These are phyloP conservation scores for Hipparchia semele DNA, from an alignment of 2,888 invertebrate genomes.

Conservation along the genomic window DNA sequence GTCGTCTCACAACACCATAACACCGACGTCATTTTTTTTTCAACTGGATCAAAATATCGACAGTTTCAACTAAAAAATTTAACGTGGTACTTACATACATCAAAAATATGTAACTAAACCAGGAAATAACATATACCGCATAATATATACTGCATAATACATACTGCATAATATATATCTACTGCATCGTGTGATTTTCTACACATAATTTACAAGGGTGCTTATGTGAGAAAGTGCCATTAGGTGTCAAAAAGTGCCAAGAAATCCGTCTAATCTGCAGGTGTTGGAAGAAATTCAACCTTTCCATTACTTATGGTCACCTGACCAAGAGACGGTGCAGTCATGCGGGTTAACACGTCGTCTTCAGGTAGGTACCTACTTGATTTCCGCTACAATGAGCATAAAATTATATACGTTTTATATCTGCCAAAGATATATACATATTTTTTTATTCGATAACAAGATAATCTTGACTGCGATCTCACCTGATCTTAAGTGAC, in stretches of 20 bases:
- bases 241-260: constrained; percentile 45
- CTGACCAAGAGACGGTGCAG: constrained; percentile 39
- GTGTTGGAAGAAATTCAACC: constrained; percentile 59
- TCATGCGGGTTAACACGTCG: constrained; percentile 30
- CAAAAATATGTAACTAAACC: too few species aligned
- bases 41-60: too few species aligned
- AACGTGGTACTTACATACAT: too few species aligned
- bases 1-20: too few species aligned
- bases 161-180: too few species aligned
- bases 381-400: constrained; percentile 34
- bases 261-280: constrained; percentile 51
- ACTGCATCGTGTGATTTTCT: too few species aligned
- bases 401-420: constrained; percentile 14
- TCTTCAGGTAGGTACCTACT: constrained; percentile 17
- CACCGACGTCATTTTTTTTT: too few species aligned
- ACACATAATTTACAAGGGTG: not conserved
- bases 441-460: not conserved
- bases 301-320: constrained; percentile 65
- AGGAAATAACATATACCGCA: too few species aligned
- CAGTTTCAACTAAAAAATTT: too few species aligned
- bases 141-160: too few species aligned
- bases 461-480: too few species aligned
- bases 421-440: not conserved
- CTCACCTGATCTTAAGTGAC: too few species aligned
- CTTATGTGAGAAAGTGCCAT: not conserved